Percentiles rank a stretch among this genome's conserved stretches.
Evolutionary conservation across 2,113 vertebrate genomes (phyloP).

Genomic region (Tyrannus savana): DNA sequence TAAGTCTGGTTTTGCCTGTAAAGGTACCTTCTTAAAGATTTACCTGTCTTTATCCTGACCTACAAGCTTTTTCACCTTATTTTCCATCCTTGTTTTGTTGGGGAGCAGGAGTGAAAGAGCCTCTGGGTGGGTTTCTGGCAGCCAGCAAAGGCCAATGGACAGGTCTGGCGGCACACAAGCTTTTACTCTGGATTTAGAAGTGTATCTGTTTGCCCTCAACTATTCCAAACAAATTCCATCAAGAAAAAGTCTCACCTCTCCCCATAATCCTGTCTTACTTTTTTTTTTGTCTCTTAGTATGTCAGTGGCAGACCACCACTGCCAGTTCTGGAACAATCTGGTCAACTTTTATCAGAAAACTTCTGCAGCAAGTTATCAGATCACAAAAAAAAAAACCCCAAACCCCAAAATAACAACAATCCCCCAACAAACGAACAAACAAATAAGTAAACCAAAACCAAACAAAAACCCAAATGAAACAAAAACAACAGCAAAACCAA

Average conservation of each 20-base stretch:
- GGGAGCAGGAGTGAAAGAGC: neutral
- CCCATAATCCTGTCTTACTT: neutral
- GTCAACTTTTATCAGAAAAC: neutral
- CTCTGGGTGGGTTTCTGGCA: neutral
- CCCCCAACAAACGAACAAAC: too few species aligned
- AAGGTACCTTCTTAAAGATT: neutral
- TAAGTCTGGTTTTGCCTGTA: neutral
- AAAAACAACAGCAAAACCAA: too few species aligned
- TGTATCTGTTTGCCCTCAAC: neutral
- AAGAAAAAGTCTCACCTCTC: neutral
- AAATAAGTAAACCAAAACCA: neutral
- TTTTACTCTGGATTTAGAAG: neutral
- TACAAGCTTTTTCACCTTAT: neutral
- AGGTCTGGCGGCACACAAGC: neutral
- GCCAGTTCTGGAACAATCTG: neutral
- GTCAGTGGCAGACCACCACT: neutral
- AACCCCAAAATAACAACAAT: neutral
- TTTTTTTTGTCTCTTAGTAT: neutral
- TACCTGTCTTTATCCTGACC: neutral
- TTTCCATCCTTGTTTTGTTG: neutral
- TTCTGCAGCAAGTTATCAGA: neutral
- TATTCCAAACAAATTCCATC: neutral
- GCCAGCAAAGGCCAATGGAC: neutral
- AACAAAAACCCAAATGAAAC: too few species aligned
- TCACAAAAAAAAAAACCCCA: neutral